Percentiles rank a stretch among this genome's conserved stretches.
These are phyloP conservation scores for Pentalonia nigronervosa DNA, from an alignment of 1,140 invertebrate species.

Conservation along the genomic window DNA sequence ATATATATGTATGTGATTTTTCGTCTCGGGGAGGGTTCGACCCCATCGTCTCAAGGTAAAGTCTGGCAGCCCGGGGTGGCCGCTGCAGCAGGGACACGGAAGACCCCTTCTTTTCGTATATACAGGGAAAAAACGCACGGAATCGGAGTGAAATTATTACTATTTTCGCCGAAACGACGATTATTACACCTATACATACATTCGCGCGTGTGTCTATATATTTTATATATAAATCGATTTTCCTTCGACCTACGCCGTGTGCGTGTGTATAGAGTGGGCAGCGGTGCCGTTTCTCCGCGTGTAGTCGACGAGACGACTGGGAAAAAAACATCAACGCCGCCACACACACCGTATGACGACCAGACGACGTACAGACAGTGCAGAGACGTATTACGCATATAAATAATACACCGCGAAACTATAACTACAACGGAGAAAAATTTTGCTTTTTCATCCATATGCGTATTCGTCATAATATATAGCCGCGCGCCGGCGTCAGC, in stretches of 20 bases:
- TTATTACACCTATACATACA: not conserved
- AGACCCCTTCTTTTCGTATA: not conserved
- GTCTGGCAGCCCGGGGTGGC: not conserved
- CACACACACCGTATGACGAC: not conserved
- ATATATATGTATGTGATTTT: not conserved
- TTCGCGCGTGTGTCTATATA: not conserved
- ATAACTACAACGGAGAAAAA: not conserved
- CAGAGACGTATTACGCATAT: too few relatives aligned
- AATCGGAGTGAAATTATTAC: constrained; percentile 6
- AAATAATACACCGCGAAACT: too few relatives aligned
- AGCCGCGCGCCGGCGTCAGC: too few relatives aligned
- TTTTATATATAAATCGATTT: not conserved
- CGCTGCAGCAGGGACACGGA: not conserved
- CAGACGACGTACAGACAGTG: not conserved
- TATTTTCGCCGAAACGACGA: not conserved
- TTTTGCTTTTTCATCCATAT: not conserved
- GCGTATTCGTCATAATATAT: not conserved
- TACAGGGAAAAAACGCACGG: not conserved
- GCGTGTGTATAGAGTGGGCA: not conserved
- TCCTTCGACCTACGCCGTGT: not conserved
- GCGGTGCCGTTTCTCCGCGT: not conserved
- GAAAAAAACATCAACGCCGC: not conserved
- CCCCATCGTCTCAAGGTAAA: not conserved
- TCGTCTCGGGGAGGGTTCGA: not conserved
- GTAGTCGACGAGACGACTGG: not conserved